These are phyloP conservation scores for Drosophila cognata DNA, from an alignment of 2,888 invertebrate genomes.

Conservation along the genomic window DNA sequence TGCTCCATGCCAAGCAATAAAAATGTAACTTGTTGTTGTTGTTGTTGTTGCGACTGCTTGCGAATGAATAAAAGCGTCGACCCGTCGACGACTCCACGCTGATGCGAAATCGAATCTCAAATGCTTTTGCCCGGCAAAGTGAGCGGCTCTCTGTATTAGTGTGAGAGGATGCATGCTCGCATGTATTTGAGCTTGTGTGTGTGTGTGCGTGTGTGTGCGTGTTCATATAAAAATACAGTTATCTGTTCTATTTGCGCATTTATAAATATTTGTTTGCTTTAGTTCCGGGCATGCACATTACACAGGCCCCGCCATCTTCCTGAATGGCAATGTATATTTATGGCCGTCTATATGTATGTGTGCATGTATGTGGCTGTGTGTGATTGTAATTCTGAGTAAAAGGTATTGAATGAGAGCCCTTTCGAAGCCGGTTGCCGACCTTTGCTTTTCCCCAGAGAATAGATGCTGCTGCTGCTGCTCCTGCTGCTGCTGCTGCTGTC, in stretches of 20 bases:
- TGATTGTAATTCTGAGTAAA: conserved; percentile 42
- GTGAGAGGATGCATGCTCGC: conserved; percentile 12
- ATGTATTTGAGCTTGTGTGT: conserved; percentile 34
- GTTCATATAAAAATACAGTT: conserved; percentile 80
- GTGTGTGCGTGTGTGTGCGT: conserved; percentile 43
- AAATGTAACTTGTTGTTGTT: conserved; percentile 66
- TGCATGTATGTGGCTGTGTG: conserved; percentile 16
- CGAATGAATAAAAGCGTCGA: conserved; percentile 76
- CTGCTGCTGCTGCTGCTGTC: conserved; percentile 14
- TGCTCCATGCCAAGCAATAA: conserved; percentile 77
- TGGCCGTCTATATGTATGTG: conserved; percentile 10
- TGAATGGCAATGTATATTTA: conserved; percentile 31
- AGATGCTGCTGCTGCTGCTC: conserved; percentile 13
- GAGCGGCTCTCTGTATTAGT: conserved; percentile 48
- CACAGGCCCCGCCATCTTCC: conserved; percentile 43
- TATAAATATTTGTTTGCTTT: conserved; percentile 80
- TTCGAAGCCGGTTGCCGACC: conserved; percentile 64
- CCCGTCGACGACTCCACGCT: conserved; percentile 70
- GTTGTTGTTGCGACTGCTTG: conserved; percentile 35
- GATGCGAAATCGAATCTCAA: conserved; percentile 76
- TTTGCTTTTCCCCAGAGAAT: conserved; percentile 47
- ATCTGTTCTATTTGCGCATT: conserved; percentile 81
- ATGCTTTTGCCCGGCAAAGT: conserved; percentile 68
- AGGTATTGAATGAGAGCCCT: conserved; percentile 65
- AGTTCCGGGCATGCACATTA: conserved; percentile 71